Evolutionary conservation across 2,113 vertebrate genomes (phyloP).

Genomic region (Sceloporus tristichus): DNA sequence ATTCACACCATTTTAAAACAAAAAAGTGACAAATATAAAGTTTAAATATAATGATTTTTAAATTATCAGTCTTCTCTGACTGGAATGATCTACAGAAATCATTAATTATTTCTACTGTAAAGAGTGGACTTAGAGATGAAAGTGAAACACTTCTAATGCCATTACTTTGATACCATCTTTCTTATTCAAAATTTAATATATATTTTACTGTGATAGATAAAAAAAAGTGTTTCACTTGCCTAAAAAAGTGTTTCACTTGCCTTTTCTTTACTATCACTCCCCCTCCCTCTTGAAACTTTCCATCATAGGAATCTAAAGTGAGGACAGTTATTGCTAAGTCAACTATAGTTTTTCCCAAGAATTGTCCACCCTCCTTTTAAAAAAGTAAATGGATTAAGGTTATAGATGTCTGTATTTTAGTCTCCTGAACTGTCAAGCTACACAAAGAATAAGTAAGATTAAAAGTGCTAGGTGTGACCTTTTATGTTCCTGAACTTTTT

Average conservation of each 20-base stretch:
- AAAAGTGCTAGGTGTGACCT: not conserved
- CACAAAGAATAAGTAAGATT: no score
- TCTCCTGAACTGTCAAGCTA: not conserved
- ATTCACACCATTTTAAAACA: not conserved
- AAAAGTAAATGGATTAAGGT: not conserved
- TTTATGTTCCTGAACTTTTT: not conserved
- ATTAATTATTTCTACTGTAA: not conserved
- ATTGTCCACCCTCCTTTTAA: not conserved
- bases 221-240: not conserved
- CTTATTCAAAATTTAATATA: not conserved
- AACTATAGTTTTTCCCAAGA: not conserved
- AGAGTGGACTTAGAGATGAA: not conserved
- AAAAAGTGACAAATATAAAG: not conserved
- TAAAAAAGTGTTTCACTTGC: not conserved
- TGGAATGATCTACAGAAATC: not conserved
- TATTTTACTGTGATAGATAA: not conserved
- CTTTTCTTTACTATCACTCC: not conserved
- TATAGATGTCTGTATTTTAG: not conserved
- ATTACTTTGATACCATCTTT: not conserved
- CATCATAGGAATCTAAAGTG: not conserved
- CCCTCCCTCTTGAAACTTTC: not conserved
- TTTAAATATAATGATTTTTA: not conserved
- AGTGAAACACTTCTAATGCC: not conserved
- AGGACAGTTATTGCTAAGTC: not conserved
- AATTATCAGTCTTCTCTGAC: not conserved